phyloP scores from a whole-genome alignment of 1,140 invertebrate species.

The Diorhabda sublineata region DNA sequence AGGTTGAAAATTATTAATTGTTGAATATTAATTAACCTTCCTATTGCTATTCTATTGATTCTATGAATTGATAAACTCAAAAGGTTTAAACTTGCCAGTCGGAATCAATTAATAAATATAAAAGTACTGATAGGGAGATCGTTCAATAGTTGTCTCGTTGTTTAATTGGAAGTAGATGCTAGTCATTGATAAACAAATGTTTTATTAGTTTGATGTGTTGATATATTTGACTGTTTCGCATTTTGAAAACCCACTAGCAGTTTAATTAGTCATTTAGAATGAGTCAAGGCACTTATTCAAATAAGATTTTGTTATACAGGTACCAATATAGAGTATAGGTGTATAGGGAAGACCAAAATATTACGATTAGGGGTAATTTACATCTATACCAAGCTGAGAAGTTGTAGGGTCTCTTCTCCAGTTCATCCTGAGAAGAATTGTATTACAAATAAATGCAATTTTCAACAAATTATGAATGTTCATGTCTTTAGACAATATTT shows the following conservation, averaged over 20 bases:
- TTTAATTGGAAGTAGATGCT: slow-evolving; percentile 40
- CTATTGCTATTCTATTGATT: neutral
- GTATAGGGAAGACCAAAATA: too few species aligned
- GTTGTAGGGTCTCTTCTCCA: too few species aligned
- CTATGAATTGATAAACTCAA: neutral
- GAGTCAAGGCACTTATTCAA: too few species aligned
- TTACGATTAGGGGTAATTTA: too few species aligned
- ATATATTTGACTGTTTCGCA: neutral
- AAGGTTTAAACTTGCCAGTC: slow-evolving; percentile 12
- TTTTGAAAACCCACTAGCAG: neutral
- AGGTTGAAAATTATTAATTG: slow-evolving; percentile 1
- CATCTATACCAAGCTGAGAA: too few species aligned
- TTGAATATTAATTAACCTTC: neutral
- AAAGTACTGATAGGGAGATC: slow-evolving; percentile 41
- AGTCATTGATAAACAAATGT: neutral
- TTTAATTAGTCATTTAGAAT: too few species aligned
- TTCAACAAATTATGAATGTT: too few species aligned
- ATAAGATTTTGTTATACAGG: too few species aligned
- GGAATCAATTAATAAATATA: slow-evolving; percentile 37
- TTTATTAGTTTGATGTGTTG: neutral
- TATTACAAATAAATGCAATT: too few species aligned
- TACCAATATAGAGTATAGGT: too few species aligned
- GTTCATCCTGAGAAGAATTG: too few species aligned
- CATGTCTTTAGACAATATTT: too few species aligned
- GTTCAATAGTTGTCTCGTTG: slow-evolving; percentile 37